Evolutionary conservation across 2,888 invertebrate genomes (phyloP), one percentile per base, ranked within the genome.

Genomic region (Cyclophora punctaria): DNA sequence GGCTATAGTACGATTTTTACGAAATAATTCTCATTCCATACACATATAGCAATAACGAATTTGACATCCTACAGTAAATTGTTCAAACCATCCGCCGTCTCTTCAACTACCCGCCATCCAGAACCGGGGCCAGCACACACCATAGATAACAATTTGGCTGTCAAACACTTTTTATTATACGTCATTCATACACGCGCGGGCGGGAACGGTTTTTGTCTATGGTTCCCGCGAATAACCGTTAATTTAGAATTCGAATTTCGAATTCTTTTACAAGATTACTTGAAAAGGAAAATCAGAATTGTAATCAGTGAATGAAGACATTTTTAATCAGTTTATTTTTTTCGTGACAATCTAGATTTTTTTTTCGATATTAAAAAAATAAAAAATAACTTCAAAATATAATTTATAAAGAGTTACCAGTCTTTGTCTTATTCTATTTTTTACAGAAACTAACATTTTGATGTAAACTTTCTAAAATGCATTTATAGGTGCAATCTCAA

Each of bases 151-250:
- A 84, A 85, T 85, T 84, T 84, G 73, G 66, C 79, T 77, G 85
- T 85, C 85, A 84, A 80, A 83, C 78, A 77, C 74, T 77, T 82
- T 72, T 78, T 75, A 78, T 73, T 70, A 73, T 62, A 75, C 83
- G 85, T 84, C 84, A 82, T 75, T 83, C 80, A 70, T 60, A 71
- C 69, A 73, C 71, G 62, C 37, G 37, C 37, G 37, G 37, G 4
- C 37, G 37, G 37, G 37, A 37, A 37, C 37, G 5, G 64, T 80
- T 80, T 82, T 83, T 83, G 80, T 81, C 75, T 78, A 71, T 73
- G 75, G 69, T 62, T 71, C 69, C 64, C 55, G 62, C 55, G 37
- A 37, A 62, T 60, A 72, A 67, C 77, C 75, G 73, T 68, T 73
- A 69, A 69, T 74, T 76, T 75, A 56, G 64, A 69, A 67, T 69